A percentile compares a stretch with the other conserved stretches of the same genome.
Conservation (phyloP, 23 tunicate species). For the Corella eumyota region DNA sequence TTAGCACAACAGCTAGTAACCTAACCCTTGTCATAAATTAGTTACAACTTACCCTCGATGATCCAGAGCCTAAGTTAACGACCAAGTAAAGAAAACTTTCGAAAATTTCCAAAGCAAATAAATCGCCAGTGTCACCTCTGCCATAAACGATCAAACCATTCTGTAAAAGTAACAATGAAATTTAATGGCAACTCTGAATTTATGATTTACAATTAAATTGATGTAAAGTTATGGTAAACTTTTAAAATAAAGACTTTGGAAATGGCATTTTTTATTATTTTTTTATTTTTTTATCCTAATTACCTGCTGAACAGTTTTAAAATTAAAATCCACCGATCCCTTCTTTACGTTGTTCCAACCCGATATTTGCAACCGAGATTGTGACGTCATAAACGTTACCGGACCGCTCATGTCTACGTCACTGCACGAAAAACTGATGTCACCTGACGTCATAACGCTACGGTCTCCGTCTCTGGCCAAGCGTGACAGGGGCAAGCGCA, state of each 20-base stretch:
- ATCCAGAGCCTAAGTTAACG: slow-evolving; percentile 31
- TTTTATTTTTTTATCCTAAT: not conserved
- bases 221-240: no score
- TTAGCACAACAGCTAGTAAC: no score
- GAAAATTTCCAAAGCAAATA: slow-evolving; percentile 68
- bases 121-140: slow-evolving; percentile 32
- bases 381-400: slow-evolving; percentile 35
- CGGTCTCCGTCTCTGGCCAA: slow-evolving; percentile 34
- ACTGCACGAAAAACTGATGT: slow-evolving; percentile 31
- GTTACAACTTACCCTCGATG: slow-evolving; percentile 26
- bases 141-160: slow-evolving; percentile 52
- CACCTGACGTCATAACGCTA: slow-evolving; percentile 11
- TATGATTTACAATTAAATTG: no score
- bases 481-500: slow-evolving; percentile 26
- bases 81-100: slow-evolving; percentile 16
- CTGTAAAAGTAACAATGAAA: no score
- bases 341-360: slow-evolving; percentile 14
- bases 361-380: slow-evolving; percentile 21
- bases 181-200: no score
- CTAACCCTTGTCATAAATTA: no score
- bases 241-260: no score
- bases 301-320: slow-evolving; percentile 62
- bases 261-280: no score
- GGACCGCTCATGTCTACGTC: slow-evolving; percentile 24
- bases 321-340: slow-evolving; percentile 42